phyloP scores from a whole-genome alignment of 1,140 invertebrate species.

The Bombus fervidus region DNA sequence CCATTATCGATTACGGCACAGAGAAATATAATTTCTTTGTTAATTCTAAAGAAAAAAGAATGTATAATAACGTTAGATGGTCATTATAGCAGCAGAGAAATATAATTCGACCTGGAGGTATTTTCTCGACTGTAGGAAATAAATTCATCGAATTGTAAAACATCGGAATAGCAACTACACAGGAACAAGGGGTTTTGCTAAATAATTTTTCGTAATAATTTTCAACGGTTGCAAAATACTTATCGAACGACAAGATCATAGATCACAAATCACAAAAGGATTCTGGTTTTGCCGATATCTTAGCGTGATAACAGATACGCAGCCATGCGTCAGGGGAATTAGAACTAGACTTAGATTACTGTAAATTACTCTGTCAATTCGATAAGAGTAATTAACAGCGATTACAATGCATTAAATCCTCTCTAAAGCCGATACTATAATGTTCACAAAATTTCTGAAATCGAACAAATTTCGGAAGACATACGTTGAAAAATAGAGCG shows the following conservation, averaged over 20 bases:
- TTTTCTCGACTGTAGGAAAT: neutral
- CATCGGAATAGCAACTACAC: neutral
- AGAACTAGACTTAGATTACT: conserved; percentile 36
- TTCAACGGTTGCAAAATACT: neutral
- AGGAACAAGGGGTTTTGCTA: neutral
- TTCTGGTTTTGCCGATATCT: neutral
- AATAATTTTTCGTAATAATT: neutral
- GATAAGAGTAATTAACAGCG: conserved; percentile 38
- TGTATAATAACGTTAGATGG: neutral
- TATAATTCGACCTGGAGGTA: neutral
- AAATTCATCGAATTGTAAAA: neutral
- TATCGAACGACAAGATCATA: neutral
- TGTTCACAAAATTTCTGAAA: neutral
- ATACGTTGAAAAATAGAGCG: neutral
- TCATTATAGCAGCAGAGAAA: neutral
- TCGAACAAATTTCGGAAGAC: neutral
- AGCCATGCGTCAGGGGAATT: neutral
- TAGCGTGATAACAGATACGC: neutral
- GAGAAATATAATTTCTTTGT: neutral
- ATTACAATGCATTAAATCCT: conserved; percentile 24
- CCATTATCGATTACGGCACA: neutral
- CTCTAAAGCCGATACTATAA: neutral
- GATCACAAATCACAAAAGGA: conserved; percentile 29
- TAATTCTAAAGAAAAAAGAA: neutral
- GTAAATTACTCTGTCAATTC: conserved; percentile 39